Percentiles rank a stretch among this genome's conserved stretches.
Conservation (phyloP, 2,888 invertebrate genomes). For the Amphipoea lucens region DNA sequence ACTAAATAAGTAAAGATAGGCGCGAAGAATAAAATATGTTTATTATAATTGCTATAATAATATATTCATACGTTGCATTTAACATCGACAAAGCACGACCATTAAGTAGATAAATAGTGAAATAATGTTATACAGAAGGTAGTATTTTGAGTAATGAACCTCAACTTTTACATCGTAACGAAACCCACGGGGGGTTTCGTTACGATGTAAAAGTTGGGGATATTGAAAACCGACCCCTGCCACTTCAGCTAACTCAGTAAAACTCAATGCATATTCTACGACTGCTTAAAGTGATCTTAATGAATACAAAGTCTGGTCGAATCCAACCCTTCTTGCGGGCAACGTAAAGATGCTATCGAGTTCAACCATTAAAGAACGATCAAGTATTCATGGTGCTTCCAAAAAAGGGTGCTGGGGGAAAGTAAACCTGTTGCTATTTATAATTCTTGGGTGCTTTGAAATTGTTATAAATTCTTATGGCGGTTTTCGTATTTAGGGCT, state of each 20-base stretch:
- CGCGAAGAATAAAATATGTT: not conserved
- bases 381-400: constrained; percentile 47
- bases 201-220: too few species aligned
- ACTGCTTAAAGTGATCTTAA: constrained; percentile 44
- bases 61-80: not conserved
- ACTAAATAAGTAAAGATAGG: not conserved
- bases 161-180: not conserved
- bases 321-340: constrained; percentile 24
- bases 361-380: constrained; percentile 26
- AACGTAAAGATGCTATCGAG: constrained; percentile 35
- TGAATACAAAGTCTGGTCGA: constrained; percentile 33
- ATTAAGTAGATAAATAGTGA: not conserved
- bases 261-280: constrained; percentile 60
- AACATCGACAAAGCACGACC: not conserved
- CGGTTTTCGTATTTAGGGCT: not conserved
- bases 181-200: too few species aligned
- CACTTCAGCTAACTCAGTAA: constrained; percentile 7
- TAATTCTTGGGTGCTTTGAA: not conserved
- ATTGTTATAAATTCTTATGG: not conserved
- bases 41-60: not conserved
- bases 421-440: constrained; percentile 4
- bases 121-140: not conserved
- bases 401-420: constrained; percentile 14
- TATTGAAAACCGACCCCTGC: constrained; percentile 20
- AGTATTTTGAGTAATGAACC: constrained; percentile 20